These are phyloP conservation scores for Lacerta bilineata DNA, from an alignment of 2,797 vertebrate genomes.

Conservation along the genomic window DNA sequence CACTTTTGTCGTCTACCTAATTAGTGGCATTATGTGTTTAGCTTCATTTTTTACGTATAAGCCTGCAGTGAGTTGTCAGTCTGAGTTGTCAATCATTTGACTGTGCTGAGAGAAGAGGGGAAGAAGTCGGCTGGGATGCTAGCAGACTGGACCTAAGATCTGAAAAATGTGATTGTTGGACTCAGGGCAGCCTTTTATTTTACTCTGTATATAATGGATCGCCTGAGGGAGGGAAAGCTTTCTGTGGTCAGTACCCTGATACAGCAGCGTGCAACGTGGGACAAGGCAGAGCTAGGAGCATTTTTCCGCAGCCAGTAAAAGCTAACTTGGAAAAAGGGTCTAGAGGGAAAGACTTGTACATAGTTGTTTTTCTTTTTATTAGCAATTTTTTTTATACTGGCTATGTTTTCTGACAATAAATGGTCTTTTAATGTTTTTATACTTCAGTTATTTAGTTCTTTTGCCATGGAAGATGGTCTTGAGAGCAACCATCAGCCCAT, in stretches of 20 bases:
- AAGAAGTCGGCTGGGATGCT: not conserved
- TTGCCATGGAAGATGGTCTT: not conserved
- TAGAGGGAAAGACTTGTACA: not conserved
- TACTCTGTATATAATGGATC: not conserved
- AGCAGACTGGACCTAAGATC: not conserved
- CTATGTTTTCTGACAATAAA: conserved; percentile 22
- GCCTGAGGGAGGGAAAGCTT: not conserved
- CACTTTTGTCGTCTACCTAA: not conserved
- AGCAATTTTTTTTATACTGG: not conserved
- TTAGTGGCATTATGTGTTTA: not conserved
- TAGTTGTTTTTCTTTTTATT: not conserved
- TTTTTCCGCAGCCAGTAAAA: not conserved
- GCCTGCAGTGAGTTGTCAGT: not conserved
- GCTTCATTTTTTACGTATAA: not conserved
- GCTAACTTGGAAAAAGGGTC: not conserved
- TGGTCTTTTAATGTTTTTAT: not conserved
- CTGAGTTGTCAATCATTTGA: not conserved
- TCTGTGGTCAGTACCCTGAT: not conserved
- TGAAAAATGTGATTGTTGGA: not conserved
- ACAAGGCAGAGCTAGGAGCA: not conserved
- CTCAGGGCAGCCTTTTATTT: not conserved
- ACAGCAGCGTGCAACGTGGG: not conserved
- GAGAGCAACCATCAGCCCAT: not conserved
- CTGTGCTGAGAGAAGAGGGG: not conserved
- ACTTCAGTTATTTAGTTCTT: conserved; percentile 8